Conservation (phyloP, 2,888 invertebrate species). For the Merodon equestris region DNA sequence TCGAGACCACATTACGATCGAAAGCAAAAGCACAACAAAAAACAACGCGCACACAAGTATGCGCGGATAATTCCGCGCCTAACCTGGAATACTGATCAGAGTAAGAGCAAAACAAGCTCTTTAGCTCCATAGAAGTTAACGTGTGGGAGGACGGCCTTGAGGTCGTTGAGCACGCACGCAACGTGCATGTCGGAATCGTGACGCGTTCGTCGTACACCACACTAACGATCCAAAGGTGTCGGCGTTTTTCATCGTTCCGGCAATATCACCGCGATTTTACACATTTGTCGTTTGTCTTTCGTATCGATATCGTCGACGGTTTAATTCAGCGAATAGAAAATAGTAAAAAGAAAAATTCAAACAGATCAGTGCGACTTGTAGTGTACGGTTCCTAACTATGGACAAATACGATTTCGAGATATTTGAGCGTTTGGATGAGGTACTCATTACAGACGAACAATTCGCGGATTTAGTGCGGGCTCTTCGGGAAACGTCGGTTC, state of each 20-base stretch:
- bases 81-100: background rate
- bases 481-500: constrained; percentile 51
- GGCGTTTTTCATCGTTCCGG: constrained; percentile 38
- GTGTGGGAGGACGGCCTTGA: constrained; percentile 42
- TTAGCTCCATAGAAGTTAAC: background rate
- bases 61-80: too few species aligned
- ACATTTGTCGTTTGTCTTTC: constrained; percentile 35
- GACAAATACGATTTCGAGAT: constrained; percentile 62
- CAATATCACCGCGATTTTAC: constrained; percentile 38
- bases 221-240: constrained; percentile 22
- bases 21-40: constrained; percentile 35
- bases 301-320: constrained; percentile 19
- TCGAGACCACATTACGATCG: constrained; percentile 35
- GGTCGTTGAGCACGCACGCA: constrained; percentile 33
- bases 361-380: background rate
- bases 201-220: constrained; percentile 1
- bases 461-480: constrained; percentile 45
- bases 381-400: constrained; percentile 35
- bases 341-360: background rate
- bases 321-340: constrained; percentile 4
- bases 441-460: constrained; percentile 59
- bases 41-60: too few species aligned
- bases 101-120: too few species aligned
- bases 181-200: background rate
- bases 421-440: constrained; percentile 60